Base-by-base conservation (phyloP, 2,888 invertebrate genomes). In the Calameuta filiformis region DNA sequence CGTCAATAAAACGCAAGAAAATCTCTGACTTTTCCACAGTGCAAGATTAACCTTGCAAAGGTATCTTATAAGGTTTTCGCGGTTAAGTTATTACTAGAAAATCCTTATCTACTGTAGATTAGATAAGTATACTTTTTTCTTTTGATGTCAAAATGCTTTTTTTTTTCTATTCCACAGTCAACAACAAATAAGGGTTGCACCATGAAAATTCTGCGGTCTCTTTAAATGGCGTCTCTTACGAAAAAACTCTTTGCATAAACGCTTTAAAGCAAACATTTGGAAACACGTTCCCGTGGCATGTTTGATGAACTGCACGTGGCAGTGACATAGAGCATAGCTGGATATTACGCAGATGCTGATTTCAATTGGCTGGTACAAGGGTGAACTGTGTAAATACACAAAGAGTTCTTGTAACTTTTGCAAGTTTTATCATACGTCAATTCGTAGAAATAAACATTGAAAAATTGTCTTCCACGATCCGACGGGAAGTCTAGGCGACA, bases 281-380 rank as follows among this genome's bases (percentile, higher is more conserved):
- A 86, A 86, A 84, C 88, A 85, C 83, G 86, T 86, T 81, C 84
- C 85, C 77, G 76, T 89, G 88, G 89, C 87, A 88, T 90, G 89
- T 90, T 90, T 90, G 83, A 88, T 79, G 81, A 86, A 81, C 89
- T 90, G 90, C 86, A 82, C 79, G 82, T 85, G 90, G 87, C 90
- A 89, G 80, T 84, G 83, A 80, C 85, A 90, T 85, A 90, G 89
- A 87, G 87, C 84, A 80, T 79, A 81, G 77, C 81, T 33, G 30
- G 30, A 37, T 37, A 74, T 74, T 74, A 74, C 33, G 35, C 74
- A 37, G 12, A 37, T 23, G 76, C 80, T 77, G 68, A 68, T 76
- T 81, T 80, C 79, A 76, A 81, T 83, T 78, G 78, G 77, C 75
- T 76, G 74, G 75, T 56, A 68, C 56, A 68, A 74, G 74, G 74